Percentiles rank a stretch among this genome's conserved stretches.
phyloP scores from a whole-genome alignment of 1,140 invertebrate species.

The Ptiloglossa arizonensis region DNA sequence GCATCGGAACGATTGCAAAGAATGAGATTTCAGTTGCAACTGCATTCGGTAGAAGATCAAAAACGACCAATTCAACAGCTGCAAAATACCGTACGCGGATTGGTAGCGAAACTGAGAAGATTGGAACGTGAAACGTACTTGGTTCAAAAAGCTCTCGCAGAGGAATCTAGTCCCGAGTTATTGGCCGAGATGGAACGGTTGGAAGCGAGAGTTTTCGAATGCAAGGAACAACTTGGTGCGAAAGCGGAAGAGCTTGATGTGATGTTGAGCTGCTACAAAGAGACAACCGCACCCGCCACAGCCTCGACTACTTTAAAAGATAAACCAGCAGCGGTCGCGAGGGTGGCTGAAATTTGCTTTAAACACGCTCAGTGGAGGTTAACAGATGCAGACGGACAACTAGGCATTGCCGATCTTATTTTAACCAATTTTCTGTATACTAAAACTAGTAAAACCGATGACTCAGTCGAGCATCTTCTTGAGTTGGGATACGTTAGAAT shows the following conservation, averaged over 20 bases:
- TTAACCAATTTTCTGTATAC: constrained; percentile 99
- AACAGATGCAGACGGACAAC: constrained; percentile 98
- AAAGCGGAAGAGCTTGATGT: constrained; percentile 96
- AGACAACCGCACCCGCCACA: constrained; percentile 83
- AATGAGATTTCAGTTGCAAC: constrained; percentile 95
- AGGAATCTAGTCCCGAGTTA: constrained; percentile 83
- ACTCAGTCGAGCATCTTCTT: constrained; percentile 97
- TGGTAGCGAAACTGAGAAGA: constrained; percentile 90
- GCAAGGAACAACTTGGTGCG: constrained; percentile 93
- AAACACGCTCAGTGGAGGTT: constrained; percentile 99
- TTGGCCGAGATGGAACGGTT: constrained; percentile 86
- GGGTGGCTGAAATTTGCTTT: constrained; percentile 98
- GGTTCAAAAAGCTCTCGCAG: constrained; percentile 81
- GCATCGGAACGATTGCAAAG: constrained; percentile 93
- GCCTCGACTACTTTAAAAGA: constrained; percentile 80
- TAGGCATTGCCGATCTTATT: constrained; percentile 97
- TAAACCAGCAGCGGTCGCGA: constrained; percentile 88
- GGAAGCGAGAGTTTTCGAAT: constrained; percentile 91
- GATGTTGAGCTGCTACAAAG: constrained; percentile 93
- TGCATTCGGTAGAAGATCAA: constrained; percentile 95
- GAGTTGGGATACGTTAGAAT: constrained; percentile 98
- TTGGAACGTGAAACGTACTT: constrained; percentile 96
- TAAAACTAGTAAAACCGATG: constrained; percentile 97
- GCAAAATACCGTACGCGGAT: constrained; percentile 92
- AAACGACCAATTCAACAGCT: constrained; percentile 94